Base-by-base conservation (phyloP, 2,888 invertebrate species). In the Therioaphis trifolii region DNA sequence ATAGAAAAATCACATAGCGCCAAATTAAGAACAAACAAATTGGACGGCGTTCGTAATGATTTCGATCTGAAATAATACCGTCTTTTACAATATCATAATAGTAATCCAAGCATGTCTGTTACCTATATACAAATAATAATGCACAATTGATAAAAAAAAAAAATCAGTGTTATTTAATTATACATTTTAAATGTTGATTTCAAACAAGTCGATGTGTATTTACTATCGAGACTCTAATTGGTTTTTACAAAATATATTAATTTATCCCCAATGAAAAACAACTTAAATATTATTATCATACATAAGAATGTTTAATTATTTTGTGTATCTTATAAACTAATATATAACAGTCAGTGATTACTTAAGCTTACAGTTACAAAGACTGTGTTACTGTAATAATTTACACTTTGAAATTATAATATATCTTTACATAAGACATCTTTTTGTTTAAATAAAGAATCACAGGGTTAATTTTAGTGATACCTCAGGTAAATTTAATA, bases 1-100 rank as follows among this genome's bases (percentile, higher is more conserved):
- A 96, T 96, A 35, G 95, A 89, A 87, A 96, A 95, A 89, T 96
- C 96, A 87, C 94, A 92, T 84, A 95, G 89, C 0, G 96, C 94
- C 88, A 96, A 89, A 88, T 96, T 95, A 76, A 96, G 91, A 15
- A 96, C 95, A 85, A 96, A 92, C 87, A 96, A 92, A 88, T 96
- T 96, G 71, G 96, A 95, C 2, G 96, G 94, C 0, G 94, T 94
- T 86, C 93, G 90, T 77, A 94, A 89, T 85, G 91, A 90, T 89
- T 94, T 93, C 76, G 94, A 92, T 82, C 94, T 94, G 86, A 55
- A 69, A 78, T 40, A 55, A 78, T 40, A 58, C 21, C 58, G 12
- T 12, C 21, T 58, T 12, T 58, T 58, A 46, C 46, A 46, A 52
- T n/a, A n/a, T 5, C 58, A 24, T 35, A 35, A 35, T 35, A n/a